A percentile compares a stretch with the other conserved stretches of the same genome.
Conservation (phyloP, 2,888 invertebrate species). For the Toxonevra muliebris region DNA sequence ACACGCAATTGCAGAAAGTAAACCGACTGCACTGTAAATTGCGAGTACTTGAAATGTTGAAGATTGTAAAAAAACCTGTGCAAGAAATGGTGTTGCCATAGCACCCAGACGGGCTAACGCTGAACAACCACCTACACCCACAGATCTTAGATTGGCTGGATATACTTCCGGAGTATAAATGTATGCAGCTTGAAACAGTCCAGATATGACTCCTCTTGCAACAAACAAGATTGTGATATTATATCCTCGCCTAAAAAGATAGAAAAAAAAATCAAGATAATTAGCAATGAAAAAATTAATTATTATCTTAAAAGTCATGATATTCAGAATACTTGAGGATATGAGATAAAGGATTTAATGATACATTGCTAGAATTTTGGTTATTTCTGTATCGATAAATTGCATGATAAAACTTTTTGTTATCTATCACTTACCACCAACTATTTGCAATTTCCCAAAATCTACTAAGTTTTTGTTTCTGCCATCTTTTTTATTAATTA, state of each 20-base stretch:
- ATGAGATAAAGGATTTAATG: too few relatives aligned
- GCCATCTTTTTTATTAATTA: too few relatives aligned
- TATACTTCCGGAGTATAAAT: constrained; percentile 97
- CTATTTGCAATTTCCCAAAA: too few relatives aligned
- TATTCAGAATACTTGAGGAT: too few relatives aligned
- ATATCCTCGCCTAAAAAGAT: constrained; percentile 71
- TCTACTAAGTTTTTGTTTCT: too few relatives aligned
- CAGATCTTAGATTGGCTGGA: constrained; percentile 86
- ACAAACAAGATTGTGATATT: constrained; percentile 86
- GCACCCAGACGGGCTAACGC: constrained; percentile 91
- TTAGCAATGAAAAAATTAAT: neutral
- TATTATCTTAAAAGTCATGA: neutral
- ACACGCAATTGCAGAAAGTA: constrained; percentile 71
- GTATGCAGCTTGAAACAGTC: constrained; percentile 94
- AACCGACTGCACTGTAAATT: constrained; percentile 70
- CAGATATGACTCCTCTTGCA: constrained; percentile 91
- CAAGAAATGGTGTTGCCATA: constrained; percentile 93
- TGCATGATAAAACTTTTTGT: too few relatives aligned
- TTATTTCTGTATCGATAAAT: too few relatives aligned
- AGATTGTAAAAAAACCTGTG: constrained; percentile 79
- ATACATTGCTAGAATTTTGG: too few relatives aligned
- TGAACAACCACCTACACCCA: constrained; percentile 93
- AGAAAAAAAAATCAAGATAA: constrained; percentile 53
- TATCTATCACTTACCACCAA: too few relatives aligned
- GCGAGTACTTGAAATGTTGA: constrained; percentile 70